phyloP scores from a whole-genome alignment of 2,797 vertebrate genomes.

The Myoxocephalus aenaeus region DNA sequence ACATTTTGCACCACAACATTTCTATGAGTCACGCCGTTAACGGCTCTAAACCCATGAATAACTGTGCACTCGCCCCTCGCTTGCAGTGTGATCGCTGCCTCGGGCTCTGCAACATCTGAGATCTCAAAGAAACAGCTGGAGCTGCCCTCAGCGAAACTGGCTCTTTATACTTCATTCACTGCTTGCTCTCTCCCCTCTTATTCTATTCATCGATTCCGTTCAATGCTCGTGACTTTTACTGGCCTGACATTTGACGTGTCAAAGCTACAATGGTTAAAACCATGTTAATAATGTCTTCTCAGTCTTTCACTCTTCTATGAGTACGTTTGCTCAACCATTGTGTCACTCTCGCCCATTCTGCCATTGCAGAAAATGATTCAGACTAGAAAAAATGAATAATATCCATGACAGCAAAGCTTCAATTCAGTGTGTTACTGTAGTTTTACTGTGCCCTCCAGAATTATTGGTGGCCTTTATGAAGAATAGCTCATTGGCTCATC shows the following conservation, averaged over 20 bases:
- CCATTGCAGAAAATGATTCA: constrained; percentile 43
- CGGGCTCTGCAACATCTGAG: constrained; percentile 42
- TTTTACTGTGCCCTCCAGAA: constrained; percentile 68
- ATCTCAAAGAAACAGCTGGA: constrained; percentile 52
- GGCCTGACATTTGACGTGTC: constrained; percentile 23
- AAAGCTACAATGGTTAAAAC: constrained; percentile 5
- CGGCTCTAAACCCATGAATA: constrained; percentile 4
- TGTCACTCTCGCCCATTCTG: neutral
- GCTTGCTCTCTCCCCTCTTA: neutral
- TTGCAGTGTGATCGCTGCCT: constrained; percentile 30
- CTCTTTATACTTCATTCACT: neutral
- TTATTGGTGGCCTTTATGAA: constrained; percentile 65
- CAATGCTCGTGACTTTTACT: neutral
- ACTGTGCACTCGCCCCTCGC: neutral
- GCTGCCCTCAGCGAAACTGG: constrained; percentile 46
- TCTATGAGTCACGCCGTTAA: neutral
- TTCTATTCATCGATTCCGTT: constrained; percentile 22
- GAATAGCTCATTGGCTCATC: constrained; percentile 73
- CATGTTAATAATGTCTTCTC: constrained; percentile 2
- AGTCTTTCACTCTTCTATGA: neutral
- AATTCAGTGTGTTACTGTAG: constrained; percentile 47
- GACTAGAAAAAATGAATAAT: constrained; percentile 55
- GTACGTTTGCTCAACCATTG: neutral
- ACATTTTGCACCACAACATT: neutral
- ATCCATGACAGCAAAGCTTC: constrained; percentile 57